These are phyloP conservation scores for Strigops habroptila DNA, from an alignment of 2,113 vertebrate genomes.

Conservation along the genomic window DNA sequence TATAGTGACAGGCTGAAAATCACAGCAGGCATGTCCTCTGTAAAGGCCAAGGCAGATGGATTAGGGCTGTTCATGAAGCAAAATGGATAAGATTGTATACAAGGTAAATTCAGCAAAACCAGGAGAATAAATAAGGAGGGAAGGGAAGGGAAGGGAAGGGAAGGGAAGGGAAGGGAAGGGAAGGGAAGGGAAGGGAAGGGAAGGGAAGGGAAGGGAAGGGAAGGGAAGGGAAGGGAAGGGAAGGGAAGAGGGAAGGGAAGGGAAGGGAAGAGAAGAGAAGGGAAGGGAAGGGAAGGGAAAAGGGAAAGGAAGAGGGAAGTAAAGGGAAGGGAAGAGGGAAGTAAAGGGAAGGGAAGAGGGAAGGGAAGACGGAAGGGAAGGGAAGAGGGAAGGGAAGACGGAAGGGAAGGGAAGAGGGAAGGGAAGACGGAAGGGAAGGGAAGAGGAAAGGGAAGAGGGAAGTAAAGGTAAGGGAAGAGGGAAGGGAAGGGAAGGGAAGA, in stretches of 20 bases:
- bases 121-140: neutral
- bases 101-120: neutral
- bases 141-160: neutral
- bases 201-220: no score
- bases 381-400: no score
- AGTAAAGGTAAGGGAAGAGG: no score
- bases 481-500: no score
- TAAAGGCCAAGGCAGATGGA: neutral
- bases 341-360: neutral
- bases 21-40: neutral
- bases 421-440: neutral
- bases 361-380: neutral
- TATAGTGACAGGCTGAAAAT: neutral
- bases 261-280: neutral
- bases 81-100: neutral
- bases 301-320: no score
- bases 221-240: no score
- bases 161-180: neutral
- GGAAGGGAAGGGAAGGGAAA: no score
- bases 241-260: neutral
- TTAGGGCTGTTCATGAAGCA: neutral
- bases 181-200: no score
- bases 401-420: neutral
- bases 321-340: neutral
- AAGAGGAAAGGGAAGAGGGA: rapidly evolving